These are phyloP conservation scores for Oryctes rhinoceros DNA, from an alignment of 1,140 invertebrate species.

Conservation along the genomic window DNA sequence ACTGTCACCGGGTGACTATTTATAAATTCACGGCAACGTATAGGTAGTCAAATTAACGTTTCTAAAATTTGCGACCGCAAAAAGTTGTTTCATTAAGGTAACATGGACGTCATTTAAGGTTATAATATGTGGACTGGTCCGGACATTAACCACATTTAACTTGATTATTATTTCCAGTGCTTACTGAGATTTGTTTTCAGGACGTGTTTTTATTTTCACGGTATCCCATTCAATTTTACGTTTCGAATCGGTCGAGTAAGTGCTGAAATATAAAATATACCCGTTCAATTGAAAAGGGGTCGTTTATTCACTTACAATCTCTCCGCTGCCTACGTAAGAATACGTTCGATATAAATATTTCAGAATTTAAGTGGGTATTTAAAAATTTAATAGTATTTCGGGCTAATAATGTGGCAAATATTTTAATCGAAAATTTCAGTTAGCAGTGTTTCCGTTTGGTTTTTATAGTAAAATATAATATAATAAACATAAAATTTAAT, in stretches of 20 bases:
- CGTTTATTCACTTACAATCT: conserved; percentile 10
- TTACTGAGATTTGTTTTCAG: conserved; percentile 34
- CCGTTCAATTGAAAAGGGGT: conserved; percentile 1
- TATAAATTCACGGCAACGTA: conserved; percentile 48
- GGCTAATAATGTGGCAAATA: not conserved
- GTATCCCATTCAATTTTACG: conserved; percentile 36
- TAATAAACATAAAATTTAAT: conserved; percentile 9
- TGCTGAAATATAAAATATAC: conserved; percentile 26
- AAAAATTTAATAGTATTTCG: conserved; percentile 1
- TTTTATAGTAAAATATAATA: conserved; percentile 20
- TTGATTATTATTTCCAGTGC: conserved; percentile 36
- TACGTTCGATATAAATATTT: not conserved
- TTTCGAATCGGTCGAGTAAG: conserved; percentile 8
- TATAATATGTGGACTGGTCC: conserved; percentile 33
- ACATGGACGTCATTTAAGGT: conserved; percentile 44
- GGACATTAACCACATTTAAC: conserved; percentile 29
- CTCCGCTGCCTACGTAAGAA: not conserved
- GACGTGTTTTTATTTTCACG: conserved; percentile 24
- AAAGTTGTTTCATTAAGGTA: conserved; percentile 51
- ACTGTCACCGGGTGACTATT: conserved; percentile 42
- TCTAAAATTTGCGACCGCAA: conserved; percentile 48
- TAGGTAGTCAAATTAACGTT: conserved; percentile 45
- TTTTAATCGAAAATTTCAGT: conserved; percentile 19
- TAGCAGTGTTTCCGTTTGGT: not conserved
- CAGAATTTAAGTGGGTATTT: conserved; percentile 19